Evolutionary conservation across 92 coral and sea anemone genomes (phyloP), one percentile per base, ranked within the genome.

Genomic region (Umimayanthus kanabou): DNA sequence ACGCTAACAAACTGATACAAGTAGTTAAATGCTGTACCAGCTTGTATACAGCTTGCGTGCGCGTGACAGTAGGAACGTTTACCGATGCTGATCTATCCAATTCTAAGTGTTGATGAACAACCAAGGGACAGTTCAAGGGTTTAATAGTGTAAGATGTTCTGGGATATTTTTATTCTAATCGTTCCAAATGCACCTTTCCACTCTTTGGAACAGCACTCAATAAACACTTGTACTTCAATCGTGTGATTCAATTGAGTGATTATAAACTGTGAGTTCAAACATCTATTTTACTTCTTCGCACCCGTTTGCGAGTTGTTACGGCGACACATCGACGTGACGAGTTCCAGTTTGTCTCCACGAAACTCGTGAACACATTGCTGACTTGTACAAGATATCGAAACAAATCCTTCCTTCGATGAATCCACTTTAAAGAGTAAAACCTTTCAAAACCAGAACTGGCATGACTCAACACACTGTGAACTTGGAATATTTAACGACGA

Each of bases 221-320:
- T 33, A 33, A 33, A 33, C 37, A 33, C 37, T 33, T 33, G 37
- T 33, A 33, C 37, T 33, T 33, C 37, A n/a, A 71, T 26, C 33
- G 40, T 28, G 11, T 64, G 45, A n/a, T n/a, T 77, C n/a, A n/a
- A n/a, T n/a, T n/a, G 40, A 71, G 11, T 64, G 45, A n/a, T n/a
- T 77, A 39, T 33, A n/a, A n/a, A n/a, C 2, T 33, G 37, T 33
- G 37, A 33, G 37, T 33, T 33, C 37, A 81, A 65, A 81, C 64
- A 81, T 81, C 64, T 81, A 81, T 75, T 2, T 28, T 53, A 77
- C 76, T 70, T 40, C 55, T 65, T 81, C 75, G 10, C 75, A 14
- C 22, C 25, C 37, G 22, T 81, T 43, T 53, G 14, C 39, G 57
- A 23, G 85, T 37, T 22, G n/a, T 3, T 57, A 57, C 65, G 23